Evolutionary conservation across 1,140 invertebrate species (phyloP).

Genomic region (Helicoverpa zea): DNA sequence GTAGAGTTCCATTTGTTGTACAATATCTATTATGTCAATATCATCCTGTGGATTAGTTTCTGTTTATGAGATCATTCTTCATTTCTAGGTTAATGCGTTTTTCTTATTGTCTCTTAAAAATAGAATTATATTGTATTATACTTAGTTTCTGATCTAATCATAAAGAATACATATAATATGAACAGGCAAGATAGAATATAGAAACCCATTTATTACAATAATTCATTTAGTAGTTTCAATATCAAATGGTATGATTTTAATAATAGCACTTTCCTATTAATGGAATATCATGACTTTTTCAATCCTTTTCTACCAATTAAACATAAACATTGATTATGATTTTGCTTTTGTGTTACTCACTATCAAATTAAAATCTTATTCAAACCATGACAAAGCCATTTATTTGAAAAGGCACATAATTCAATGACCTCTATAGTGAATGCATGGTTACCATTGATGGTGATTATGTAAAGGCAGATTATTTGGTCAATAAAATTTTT

Average conservation of each 20-base stretch:
- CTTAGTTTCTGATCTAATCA: too few species aligned
- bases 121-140: not conserved
- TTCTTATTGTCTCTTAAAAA: not conserved
- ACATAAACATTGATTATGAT: too few species aligned
- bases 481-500: not conserved
- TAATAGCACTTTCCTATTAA: too few species aligned
- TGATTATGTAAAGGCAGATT: not conserved
- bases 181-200: not conserved
- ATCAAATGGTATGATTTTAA: too few species aligned
- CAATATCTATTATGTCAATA: constrained; percentile 5
- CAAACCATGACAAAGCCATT: not conserved
- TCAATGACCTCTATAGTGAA: not conserved
- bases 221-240: too few species aligned
- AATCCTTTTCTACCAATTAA: too few species aligned
- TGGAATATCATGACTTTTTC: too few species aligned
- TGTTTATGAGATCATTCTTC: constrained; percentile 10
- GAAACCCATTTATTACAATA: not conserved
- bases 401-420: too few species aligned
- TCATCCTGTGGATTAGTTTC: constrained; percentile 8
- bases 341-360: too few species aligned
- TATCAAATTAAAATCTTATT: not conserved
- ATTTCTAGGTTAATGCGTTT: constrained; percentile 52
- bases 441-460: constrained; percentile 2
- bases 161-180: too few species aligned
- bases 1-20: not conserved